phyloP scores from a whole-genome alignment of 2,797 vertebrate genomes.

The Bovichtus diacanthus region DNA sequence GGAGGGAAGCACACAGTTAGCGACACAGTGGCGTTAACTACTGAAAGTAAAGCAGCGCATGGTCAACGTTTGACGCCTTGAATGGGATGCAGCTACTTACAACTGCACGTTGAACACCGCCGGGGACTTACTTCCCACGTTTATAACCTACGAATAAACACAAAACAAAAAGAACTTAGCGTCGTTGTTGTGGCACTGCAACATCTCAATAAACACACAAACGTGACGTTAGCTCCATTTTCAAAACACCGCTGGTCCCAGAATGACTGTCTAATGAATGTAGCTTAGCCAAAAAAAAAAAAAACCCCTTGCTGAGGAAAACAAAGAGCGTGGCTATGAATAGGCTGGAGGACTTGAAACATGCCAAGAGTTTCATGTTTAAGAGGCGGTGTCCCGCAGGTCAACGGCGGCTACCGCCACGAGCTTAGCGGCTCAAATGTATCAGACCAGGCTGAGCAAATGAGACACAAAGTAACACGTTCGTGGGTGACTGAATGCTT shows the following conservation, averaged over 20 bases:
- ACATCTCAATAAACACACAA: neutral
- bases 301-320: constrained; percentile 57
- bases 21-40: constrained; percentile 14
- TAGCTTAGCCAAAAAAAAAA: constrained; percentile 62
- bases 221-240: neutral
- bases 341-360: constrained; percentile 42
- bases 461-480: neutral
- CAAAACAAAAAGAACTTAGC: constrained; percentile 6
- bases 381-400: constrained; percentile 8
- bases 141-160: constrained; percentile 62
- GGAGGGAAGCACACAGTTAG: constrained; percentile 39
- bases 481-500: constrained; percentile 3
- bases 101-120: constrained; percentile 58
- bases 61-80: neutral
- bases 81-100: constrained; percentile 66
- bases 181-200: neutral
- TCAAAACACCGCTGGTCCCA: neutral
- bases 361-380: constrained; percentile 31
- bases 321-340: constrained; percentile 79
- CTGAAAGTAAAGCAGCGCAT: neutral
- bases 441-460: neutral
- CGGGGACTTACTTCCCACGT: constrained; percentile 52
- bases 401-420: constrained; percentile 1
- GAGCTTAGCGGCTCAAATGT: neutral
- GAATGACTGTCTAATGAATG: constrained; percentile 16